Evolutionary conservation across 2,888 invertebrate species (phyloP), one percentile per base, ranked within the genome.

Genomic region (Aphrophora alni): DNA sequence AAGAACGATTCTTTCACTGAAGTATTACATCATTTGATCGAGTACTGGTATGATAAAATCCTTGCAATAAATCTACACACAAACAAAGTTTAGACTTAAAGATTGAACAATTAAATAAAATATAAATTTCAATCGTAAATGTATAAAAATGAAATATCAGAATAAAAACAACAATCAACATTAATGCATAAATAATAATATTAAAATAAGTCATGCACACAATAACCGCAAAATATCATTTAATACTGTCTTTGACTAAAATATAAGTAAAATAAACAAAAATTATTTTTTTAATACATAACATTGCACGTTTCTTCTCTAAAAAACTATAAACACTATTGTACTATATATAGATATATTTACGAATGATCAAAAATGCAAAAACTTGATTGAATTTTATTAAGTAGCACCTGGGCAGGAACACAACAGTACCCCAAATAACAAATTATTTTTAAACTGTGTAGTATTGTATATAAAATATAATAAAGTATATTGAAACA

Each of bases 341-440:
- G 1, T 21, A 59, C 59, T 59, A 59, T 33, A 21, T 59, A 21
- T 21, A 21, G 14, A 59, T 21, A 59, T 21, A 59, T 59, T 21
- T 21, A 21, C 14, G 21, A 59, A 59, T 59, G 59, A 59, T 21
- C 21, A 3, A 21, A n/a, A 59, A 59, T 59, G 21, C 59, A 59
- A 59, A 59, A 44, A 44, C 44, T 44, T 44, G 2, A 59, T 59
- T 59, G 4, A 44, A 59, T 59, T 59, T 59, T 59, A 59, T 21
- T 59, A 21, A 59, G 59, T 59, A 59, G 59, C 59, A 59, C 59
- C 59, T 59, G 59, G 59, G n/a, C 59, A 59, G 59, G 59, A 59
- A 59, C 59, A 59, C 59, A 21, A 59, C 21, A 59, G 21, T n/a
- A 59, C 21, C 21, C 5, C 14, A 21, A 59, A 59, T 59, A 59